These are phyloP conservation scores for Trypoxylon attenuatum DNA, from an alignment of 2,888 invertebrate species.

Conservation along the genomic window DNA sequence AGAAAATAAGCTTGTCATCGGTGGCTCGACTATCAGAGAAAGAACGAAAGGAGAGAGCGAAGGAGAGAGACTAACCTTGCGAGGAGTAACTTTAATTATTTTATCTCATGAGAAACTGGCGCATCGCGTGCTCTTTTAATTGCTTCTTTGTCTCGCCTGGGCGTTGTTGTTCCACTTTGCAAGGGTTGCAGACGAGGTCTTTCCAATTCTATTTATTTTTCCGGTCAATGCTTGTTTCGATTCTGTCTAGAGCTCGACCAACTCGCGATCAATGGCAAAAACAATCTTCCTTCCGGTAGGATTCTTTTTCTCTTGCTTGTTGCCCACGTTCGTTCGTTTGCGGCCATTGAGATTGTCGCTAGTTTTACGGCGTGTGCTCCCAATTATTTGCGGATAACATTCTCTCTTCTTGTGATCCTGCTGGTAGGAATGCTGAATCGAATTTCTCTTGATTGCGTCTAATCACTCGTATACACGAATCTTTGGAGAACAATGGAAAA, in stretches of 20 bases:
- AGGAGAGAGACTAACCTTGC: not conserved
- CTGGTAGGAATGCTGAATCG: too few relatives aligned
- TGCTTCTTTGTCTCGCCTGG: conserved; percentile 31
- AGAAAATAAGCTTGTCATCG: too few relatives aligned
- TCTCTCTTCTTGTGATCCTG: too few relatives aligned
- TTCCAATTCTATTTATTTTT: conserved; percentile 44
- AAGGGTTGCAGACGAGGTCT: conserved; percentile 9
- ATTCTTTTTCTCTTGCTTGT: conserved; percentile 4
- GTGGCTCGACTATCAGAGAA: not conserved
- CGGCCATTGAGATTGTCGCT: conserved; percentile 39
- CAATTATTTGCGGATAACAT: conserved; percentile 39
- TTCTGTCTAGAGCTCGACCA: conserved; percentile 35
- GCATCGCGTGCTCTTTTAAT: conserved; percentile 30
- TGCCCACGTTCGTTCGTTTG: not conserved
- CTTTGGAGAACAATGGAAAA: too few relatives aligned
- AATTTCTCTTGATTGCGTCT: too few relatives aligned
- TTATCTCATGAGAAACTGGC: conserved; percentile 28
- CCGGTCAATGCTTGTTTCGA: conserved; percentile 20
- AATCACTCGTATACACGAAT: too few relatives aligned
- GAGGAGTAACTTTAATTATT: conserved; percentile 33
- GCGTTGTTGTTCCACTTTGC: conserved; percentile 10
- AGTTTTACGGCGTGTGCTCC: conserved; percentile 17
- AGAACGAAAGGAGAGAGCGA: not conserved
- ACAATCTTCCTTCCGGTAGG: conserved; percentile 43
- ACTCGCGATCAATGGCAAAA: conserved; percentile 35